A percentile compares a stretch with the other conserved stretches of the same genome.
phyloP scores from a whole-genome alignment of 2,888 invertebrate species.

The Oscheius sp. region DNA sequence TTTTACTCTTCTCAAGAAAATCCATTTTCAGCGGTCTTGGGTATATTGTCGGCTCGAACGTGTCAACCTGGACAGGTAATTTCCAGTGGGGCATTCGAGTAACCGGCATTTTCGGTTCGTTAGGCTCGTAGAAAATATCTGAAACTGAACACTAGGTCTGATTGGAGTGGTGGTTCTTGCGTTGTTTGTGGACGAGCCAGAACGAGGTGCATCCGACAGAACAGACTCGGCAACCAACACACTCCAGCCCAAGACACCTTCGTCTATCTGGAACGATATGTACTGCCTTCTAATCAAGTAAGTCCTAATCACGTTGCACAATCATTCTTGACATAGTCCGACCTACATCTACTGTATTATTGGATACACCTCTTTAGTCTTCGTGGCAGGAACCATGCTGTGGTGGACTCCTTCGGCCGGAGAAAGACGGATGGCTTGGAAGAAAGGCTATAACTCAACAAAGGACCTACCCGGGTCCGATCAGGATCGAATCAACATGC shows the following conservation, averaged over 20 bases:
- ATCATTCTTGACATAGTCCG: constrained; percentile 76
- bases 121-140: neutral
- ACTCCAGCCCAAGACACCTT: constrained; percentile 32
- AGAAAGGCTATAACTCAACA: constrained; percentile 42
- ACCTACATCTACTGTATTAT: constrained; percentile 92
- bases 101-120: constrained; percentile 78
- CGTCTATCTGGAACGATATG: constrained; percentile 45
- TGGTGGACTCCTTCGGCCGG: constrained; percentile 78
- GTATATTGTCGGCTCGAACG: constrained; percentile 93
- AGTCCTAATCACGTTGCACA: neutral
- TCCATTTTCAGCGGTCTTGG: constrained; percentile 84
- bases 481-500: constrained; percentile 78
- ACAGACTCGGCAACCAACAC: constrained; percentile 24
- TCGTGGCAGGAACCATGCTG: constrained; percentile 85
- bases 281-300: constrained; percentile 44
- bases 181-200: constrained; percentile 66
- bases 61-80: constrained; percentile 80
- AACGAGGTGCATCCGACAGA: constrained; percentile 62
- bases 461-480: constrained; percentile 15
- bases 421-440: constrained; percentile 56
- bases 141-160: constrained; percentile 34
- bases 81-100: constrained; percentile 94
- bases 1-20: neutral
- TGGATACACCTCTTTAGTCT: constrained; percentile 97
- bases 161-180: constrained; percentile 46